Percentiles rank a stretch among this genome's conserved stretches.
Evolutionary conservation across 1,140 invertebrate genomes (phyloP).

Genomic region (Aricia agestis): DNA sequence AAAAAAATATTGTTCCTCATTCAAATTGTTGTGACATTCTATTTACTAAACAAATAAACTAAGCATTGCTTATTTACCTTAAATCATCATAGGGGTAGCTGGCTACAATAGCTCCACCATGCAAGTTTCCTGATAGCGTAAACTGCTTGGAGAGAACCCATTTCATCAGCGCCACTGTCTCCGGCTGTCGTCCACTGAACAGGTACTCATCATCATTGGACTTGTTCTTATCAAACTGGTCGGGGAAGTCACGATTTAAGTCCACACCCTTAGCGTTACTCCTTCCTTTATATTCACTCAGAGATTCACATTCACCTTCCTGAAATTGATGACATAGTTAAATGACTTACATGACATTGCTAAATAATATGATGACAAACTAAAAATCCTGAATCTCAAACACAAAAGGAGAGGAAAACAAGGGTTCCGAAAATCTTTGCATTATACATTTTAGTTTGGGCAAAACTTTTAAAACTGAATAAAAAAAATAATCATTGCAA

Average conservation of each 20-base stretch:
- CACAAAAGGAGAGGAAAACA: no score
- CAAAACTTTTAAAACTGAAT: no score
- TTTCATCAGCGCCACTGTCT: constrained; percentile 93
- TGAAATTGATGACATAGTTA: constrained; percentile 45
- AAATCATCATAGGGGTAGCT: constrained; percentile 94
- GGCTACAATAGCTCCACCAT: constrained; percentile 93
- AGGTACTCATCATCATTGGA: constrained; percentile 51
- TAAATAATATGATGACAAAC: no score
- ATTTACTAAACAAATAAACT: not conserved
- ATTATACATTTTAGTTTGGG: no score
- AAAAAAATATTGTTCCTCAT: no score
- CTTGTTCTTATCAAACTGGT: constrained; percentile 81
- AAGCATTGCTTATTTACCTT: constrained; percentile 68
- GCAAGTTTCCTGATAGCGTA: constrained; percentile 93
- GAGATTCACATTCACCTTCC: constrained; percentile 88
- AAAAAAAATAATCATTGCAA: no score
- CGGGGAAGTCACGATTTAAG: constrained; percentile 93
- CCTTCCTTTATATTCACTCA: constrained; percentile 80
- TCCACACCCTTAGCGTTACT: constrained; percentile 88
- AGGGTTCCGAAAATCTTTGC: no score
- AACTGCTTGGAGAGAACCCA: constrained; percentile 92
- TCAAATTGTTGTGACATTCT: no score
- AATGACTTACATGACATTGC: not conserved
- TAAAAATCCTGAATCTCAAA: no score
- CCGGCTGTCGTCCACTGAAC: constrained; percentile 82